phyloP scores from a whole-genome alignment of 1,140 invertebrate genomes.

The Cryptotermes secundus region DNA sequence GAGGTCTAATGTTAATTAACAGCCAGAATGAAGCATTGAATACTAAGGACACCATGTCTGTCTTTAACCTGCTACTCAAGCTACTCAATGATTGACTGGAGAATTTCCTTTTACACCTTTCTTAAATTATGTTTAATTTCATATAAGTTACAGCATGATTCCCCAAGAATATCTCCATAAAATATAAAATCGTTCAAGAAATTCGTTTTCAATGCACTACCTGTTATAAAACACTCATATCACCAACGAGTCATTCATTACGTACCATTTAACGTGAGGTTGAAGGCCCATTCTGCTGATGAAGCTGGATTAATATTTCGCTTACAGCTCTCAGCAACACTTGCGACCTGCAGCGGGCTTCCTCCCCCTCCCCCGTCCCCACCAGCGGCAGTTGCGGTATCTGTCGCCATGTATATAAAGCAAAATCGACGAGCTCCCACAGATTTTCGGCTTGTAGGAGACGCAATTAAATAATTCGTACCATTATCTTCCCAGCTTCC shows the following conservation, averaged over 20 bases:
- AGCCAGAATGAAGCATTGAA: no score
- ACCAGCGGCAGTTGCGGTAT: neutral
- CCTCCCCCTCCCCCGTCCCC: neutral
- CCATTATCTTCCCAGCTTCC: slow-evolving; percentile 72
- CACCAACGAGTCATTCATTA: neutral
- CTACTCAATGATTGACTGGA: no score
- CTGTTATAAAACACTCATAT: neutral
- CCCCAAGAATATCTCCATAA: no score
- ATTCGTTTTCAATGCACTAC: neutral
- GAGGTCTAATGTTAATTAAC: no score
- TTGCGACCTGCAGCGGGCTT: slow-evolving; percentile 19
- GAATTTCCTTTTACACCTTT: no score
- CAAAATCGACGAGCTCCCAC: slow-evolving; percentile 54
- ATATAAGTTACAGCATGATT: no score
- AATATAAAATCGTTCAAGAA: neutral
- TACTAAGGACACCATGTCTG: no score
- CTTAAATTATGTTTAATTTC: no score
- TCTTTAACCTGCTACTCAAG: no score
- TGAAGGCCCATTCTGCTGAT: slow-evolving; percentile 27
- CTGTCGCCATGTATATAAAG: slow-evolving; percentile 53
- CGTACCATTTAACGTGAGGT: slow-evolving; percentile 28
- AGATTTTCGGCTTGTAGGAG: slow-evolving; percentile 59
- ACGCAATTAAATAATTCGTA: slow-evolving; percentile 74
- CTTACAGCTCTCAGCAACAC: slow-evolving; percentile 28
- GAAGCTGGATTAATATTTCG: slow-evolving; percentile 22